Conservation (phyloP, 2,888 invertebrate genomes). For the Rhogogaster chlorosoma region DNA sequence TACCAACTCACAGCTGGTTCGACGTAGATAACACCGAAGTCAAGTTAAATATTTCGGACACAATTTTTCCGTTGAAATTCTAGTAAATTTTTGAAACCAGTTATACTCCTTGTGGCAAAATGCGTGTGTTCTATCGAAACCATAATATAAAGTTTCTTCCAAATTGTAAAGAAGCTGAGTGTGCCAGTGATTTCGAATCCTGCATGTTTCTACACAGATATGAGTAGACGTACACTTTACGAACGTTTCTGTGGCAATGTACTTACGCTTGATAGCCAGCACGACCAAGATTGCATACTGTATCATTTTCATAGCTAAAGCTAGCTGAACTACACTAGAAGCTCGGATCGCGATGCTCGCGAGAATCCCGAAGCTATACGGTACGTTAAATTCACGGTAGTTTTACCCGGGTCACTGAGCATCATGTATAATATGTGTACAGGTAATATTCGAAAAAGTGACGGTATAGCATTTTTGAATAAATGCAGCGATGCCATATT, state of each 20-base stretch:
- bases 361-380: conserved; percentile 1
- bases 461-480: neutral
- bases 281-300: conserved; percentile 29
- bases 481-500: neutral
- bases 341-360: neutral
- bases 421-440: neutral
- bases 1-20: neutral
- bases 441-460: conserved; percentile 11
- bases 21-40: neutral
- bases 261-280: neutral
- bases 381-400: conserved; percentile 15
- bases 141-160: neutral
- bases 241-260: neutral
- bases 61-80: neutral
- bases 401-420: conserved; percentile 28
- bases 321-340: neutral
- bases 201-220: neutral
- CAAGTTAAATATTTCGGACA: neutral
- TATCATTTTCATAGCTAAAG: conserved; percentile 39
- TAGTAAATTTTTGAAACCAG: neutral
- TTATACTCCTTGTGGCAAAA: neutral
- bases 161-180: neutral
- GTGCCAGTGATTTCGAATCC: neutral
- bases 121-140: neutral
- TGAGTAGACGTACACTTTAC: neutral